phyloP scores from a whole-genome alignment of 2,113 vertebrate genomes.

The Potamarius usumacintae region DNA sequence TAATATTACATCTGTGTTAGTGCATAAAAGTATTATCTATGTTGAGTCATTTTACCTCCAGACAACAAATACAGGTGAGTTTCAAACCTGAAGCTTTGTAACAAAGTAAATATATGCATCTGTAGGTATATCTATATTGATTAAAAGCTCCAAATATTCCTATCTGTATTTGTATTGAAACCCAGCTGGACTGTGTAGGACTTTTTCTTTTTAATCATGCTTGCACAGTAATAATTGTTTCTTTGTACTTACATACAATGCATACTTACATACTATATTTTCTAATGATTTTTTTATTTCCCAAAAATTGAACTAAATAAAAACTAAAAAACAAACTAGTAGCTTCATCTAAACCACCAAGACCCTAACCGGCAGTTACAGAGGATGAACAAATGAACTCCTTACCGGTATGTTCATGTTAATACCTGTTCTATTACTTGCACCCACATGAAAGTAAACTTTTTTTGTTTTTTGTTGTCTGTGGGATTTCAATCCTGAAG shows the following conservation, averaged over 20 bases:
- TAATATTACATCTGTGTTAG: neutral
- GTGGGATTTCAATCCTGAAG: neutral
- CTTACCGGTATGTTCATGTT: neutral
- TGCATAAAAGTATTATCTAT: neutral
- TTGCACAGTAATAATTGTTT: neutral
- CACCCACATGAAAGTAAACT: neutral
- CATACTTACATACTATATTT: neutral
- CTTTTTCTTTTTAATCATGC: neutral
- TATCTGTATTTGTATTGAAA: neutral
- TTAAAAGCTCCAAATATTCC: neutral
- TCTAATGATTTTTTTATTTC: neutral
- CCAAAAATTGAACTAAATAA: neutral
- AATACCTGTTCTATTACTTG: neutral
- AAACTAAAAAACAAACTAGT: neutral
- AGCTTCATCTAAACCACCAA: neutral
- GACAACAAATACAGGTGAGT: neutral
- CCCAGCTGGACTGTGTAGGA: neutral
- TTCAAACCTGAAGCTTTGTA: neutral
- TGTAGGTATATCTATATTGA: neutral
- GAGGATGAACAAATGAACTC: neutral
- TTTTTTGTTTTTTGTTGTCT: neutral
- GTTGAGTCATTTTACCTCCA: neutral
- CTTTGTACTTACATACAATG: neutral
- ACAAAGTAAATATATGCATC: neutral
- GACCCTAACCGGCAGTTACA: neutral